A percentile compares a stretch with the other conserved stretches of the same genome.
Evolutionary conservation across 2,797 vertebrate species (phyloP).

Genomic region (Spea hammondii): DNA sequence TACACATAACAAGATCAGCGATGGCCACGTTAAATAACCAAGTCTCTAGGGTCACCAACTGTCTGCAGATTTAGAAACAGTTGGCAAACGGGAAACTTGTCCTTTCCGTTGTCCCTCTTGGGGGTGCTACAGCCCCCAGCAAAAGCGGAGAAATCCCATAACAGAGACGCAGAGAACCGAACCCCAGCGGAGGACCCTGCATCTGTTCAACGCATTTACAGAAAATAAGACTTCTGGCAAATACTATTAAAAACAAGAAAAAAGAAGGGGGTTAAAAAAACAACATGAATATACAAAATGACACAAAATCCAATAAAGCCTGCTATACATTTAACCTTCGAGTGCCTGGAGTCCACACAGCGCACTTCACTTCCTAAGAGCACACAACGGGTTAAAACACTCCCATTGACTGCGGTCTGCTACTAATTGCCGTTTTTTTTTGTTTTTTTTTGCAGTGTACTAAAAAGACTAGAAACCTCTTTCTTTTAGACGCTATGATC

Average conservation of each 20-base stretch:
- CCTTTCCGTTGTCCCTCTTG: slow-evolving; percentile 17
- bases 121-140: slow-evolving; percentile 11
- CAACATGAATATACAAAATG: background rate
- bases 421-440: too few relatives aligned
- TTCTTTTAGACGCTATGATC: too few relatives aligned
- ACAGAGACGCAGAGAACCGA: slow-evolving; percentile 5
- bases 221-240: slow-evolving; percentile 28
- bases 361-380: too few relatives aligned
- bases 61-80: slow-evolving; percentile 45
- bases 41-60: slow-evolving; percentile 34
- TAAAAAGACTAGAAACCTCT: too few relatives aligned
- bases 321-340: too few relatives aligned
- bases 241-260: slow-evolving; percentile 2
- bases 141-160: slow-evolving; percentile 8
- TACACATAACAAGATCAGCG: slow-evolving; percentile 16
- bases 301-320: too few relatives aligned
- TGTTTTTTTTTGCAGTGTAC: too few relatives aligned
- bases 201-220: slow-evolving; percentile 39
- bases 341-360: too few relatives aligned
- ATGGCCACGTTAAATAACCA: background rate
- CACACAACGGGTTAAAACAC: too few relatives aligned
- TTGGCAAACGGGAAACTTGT: slow-evolving; percentile 35
- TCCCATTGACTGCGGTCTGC: too few relatives aligned
- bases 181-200: slow-evolving; percentile 18
- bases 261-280: background rate